Base-by-base conservation (phyloP, 1,140 invertebrate genomes). In the Psilanteris sp. region DNA sequence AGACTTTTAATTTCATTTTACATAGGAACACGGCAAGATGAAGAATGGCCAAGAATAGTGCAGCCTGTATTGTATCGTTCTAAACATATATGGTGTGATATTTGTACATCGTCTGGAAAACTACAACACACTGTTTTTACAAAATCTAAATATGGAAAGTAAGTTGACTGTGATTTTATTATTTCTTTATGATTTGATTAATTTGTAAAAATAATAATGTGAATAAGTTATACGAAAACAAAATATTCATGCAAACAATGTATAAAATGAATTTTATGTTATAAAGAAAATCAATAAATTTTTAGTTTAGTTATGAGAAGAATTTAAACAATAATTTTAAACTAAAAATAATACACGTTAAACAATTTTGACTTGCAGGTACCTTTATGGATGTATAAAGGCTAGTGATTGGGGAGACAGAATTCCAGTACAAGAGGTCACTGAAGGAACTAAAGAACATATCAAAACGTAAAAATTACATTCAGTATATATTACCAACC, bases 101-200 rank as follows among this genome's bases (percentile, higher is more conserved):
- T 96, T 72, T 98, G 96, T 85, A 94, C 92, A 3, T 78, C 89
- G 4, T 85, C 91, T 72, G 96, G 96, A 13, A 89, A 93, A 59
- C 84, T 97, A n/a, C 85, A 92, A 64, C 93, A 96, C 85, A 85
- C 94, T 2, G 92, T 94, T 71, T 92, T 96, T 77, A 94, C 95
- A 1, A 90, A 91, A 20, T 3, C 18, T 20, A 20, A 20, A 20
- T 5, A 20, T 20, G 18, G 18, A 20, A 20, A 20, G 18, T 20
- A 20, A 20, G 18, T 20, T n/a, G n/a, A n/a, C n/a, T n/a, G n/a
- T n/a, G n/a, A n/a, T n/a, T n/a, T n/a, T n/a, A n/a, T n/a, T n/a
- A n/a, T n/a, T n/a, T n/a, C n/a, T n/a, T n/a, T n/a, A n/a, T n/a
- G n/a, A n/a, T n/a, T n/a, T n/a, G n/a, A n/a, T n/a, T n/a, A n/a